These are phyloP conservation scores for Xiphophorus birchmanni DNA, from an alignment of 2,797 vertebrate species.

Conservation along the genomic window DNA sequence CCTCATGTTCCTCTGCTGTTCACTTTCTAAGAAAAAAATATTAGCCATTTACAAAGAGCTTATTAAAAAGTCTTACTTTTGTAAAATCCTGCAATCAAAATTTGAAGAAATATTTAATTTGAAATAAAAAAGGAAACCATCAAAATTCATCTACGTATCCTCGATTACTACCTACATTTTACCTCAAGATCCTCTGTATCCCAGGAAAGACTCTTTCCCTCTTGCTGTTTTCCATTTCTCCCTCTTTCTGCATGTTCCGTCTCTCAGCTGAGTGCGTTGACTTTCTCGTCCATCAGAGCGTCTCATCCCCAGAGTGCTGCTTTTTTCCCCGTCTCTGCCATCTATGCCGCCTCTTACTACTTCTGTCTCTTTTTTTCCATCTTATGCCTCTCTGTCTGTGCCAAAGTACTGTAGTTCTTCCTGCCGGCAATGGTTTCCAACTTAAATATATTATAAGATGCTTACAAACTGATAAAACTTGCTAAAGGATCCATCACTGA, in stretches of 20 bases:
- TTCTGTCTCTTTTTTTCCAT: conserved; percentile 22
- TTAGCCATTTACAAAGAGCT: not conserved
- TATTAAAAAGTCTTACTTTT: not conserved
- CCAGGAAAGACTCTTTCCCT: conserved; percentile 12
- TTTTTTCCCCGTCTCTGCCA: conserved; percentile 53
- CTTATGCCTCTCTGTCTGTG: not conserved
- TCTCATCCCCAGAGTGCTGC: conserved; percentile 43
- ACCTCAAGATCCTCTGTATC: conserved; percentile 1
- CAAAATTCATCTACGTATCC: not conserved
- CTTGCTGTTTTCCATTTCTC: conserved; percentile 37
- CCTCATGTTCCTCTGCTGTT: not conserved
- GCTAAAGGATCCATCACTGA: not conserved
- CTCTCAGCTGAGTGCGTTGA: conserved; percentile 46
- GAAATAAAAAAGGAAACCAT: not conserved
- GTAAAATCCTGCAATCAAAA: not conserved
- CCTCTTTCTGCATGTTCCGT: conserved; percentile 22
- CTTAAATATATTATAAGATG: conserved; percentile 7
- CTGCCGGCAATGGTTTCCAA: not conserved
- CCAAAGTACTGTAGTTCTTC: conserved; percentile 19
- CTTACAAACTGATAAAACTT: conserved; percentile 3
- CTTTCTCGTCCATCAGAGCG: conserved; percentile 50
- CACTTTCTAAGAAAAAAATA: not conserved
- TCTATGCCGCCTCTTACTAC: conserved; percentile 36
- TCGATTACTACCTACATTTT: not conserved
- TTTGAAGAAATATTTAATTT: not conserved